Evolutionary conservation across 2,888 invertebrate species (phyloP), one percentile per base, ranked within the genome.

Genomic region (Tipula confusa): DNA sequence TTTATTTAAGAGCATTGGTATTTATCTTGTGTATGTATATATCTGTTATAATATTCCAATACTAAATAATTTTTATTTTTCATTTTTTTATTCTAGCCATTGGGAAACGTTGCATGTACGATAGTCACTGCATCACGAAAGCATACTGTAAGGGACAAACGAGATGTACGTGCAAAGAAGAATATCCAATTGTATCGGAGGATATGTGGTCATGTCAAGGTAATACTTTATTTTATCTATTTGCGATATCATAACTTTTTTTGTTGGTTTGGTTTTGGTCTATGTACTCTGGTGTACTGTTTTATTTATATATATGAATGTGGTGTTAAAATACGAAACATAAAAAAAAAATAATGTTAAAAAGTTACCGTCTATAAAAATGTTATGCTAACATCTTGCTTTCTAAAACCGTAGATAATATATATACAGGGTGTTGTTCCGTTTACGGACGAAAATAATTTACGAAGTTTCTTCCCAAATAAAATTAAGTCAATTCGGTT

Each of bases 161-260:
- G 83, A 83, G 85, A 48, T 86, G 86, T 84, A 84, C 85, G 84
- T 86, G 86, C 83, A 86, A 86, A 84, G 84, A 84, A 18, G 86
- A 86, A 82, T 86, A 83, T 84, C 85, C 85, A 83, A 33, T 85
- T 82, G 31, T 84, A 29, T 85, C 86, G 28, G 83, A 84, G 29
- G 85, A 86, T 85, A 85, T 85, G 84, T 85, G 85, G 85, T 85
- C 84, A 82, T 86, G 86, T 85, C 84, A 83, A 84, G 86, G 86
- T 86, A 86, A 85, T 64, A 64, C 24, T 64, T 64, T 64, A 64
- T 64, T 24, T 64, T 24, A 24, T 64, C 64, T 64, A 64, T 64
- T 64, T 64, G 64, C 64, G 64, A 64, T 64, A 64, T 64, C 64
- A 64, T 64, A 64, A 64, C 64, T 9, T 24, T 24, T 64, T 43